Evolutionary conservation across 2,113 vertebrate species (phyloP), one percentile per base, ranked within the genome.

Genomic region (Anolis carolinensis): DNA sequence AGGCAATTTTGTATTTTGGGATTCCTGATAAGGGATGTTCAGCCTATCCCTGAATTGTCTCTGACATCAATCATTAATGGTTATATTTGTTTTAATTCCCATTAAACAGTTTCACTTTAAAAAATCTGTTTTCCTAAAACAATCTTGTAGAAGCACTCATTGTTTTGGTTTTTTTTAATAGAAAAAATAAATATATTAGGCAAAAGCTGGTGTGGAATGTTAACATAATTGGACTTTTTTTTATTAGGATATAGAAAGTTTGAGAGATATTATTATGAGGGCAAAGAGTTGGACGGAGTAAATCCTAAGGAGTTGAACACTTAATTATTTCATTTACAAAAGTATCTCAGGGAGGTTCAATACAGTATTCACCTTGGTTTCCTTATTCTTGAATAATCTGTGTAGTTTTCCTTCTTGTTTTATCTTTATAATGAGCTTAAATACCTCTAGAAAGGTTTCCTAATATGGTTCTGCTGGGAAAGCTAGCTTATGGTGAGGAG

Each of bases 401-500:
- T 71, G 32, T 34, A 48, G 20, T 16, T 30, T 23, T 68, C 36
- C 9, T 75, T 77, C 27, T n/a, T 59, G 20, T 68, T 27, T 34
- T 39, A 52, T 36, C 7, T 85, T 52, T 36, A 13, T 78, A 52
- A 39, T 71, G 30, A 85, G 34, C 39, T 67, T 27, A 63, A 39
- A 6, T 13, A 25, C 32, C 73, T 7, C 23, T 50, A 59, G 32
- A 2, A 0, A 71, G n/a, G 55, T 27, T 92, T 4, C 14, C 67
- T 59, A 20, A 48, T 77, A 79, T 1, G 3, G 87, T 65, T 63
- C 72, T 71, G 81, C 3, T 0, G 0, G 3, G 0, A 0, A 74
- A 63, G 87, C 73, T 79, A 91, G 20, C 70, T 81, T 65, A 36
- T 81, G 72, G 30, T 18, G 77, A 6, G 11, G 20, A 81, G 52